A percentile compares a stretch with the other conserved stretches of the same genome.
Evolutionary conservation across 2,113 vertebrate genomes (phyloP).

Genomic region (Triplophysa dalaica): DNA sequence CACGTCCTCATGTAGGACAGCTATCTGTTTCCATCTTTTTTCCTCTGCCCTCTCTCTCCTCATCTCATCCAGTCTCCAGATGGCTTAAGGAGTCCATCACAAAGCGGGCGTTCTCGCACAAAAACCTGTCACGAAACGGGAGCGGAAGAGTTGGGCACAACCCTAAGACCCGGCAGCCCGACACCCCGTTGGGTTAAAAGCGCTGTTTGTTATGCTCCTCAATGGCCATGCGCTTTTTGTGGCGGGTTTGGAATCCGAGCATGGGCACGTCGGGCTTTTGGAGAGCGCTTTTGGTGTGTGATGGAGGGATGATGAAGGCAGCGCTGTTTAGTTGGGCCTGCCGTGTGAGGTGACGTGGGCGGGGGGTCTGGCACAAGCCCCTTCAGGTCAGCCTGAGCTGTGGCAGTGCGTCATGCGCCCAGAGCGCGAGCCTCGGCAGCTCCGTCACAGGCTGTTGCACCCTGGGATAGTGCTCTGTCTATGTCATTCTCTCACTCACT

Average conservation of each 20-base stretch:
- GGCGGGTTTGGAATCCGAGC: constrained; percentile 41
- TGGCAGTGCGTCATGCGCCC: constrained; percentile 46
- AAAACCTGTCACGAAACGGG: constrained; percentile 19
- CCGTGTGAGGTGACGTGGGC: constrained; percentile 40
- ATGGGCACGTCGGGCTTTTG: constrained; percentile 35
- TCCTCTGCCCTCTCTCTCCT: constrained; percentile 22
- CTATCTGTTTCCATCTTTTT: neutral
- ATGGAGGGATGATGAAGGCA: constrained; percentile 45
- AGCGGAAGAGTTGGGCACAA: constrained; percentile 25
- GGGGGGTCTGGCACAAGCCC: constrained; percentile 36
- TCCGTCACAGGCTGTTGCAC: constrained; percentile 47
- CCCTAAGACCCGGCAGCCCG: constrained; percentile 33
- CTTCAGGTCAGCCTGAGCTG: constrained; percentile 49
- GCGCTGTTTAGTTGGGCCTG: constrained; percentile 23
- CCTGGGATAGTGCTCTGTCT: constrained; percentile 42
- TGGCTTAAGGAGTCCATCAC: constrained; percentile 56
- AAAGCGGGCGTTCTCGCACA: constrained; percentile 48
- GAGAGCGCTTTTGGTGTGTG: constrained; percentile 32
- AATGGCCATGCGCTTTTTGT: constrained; percentile 35
- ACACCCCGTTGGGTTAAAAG: constrained; percentile 51
- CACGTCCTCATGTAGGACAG: constrained; percentile 12
- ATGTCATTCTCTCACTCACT: constrained; percentile 32
- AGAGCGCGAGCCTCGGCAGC: constrained; percentile 41
- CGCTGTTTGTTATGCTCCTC: constrained; percentile 38
- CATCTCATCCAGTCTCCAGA: constrained; percentile 57